phyloP scores from a whole-genome alignment of 2,797 vertebrate genomes.

The Chromobotia macracanthus region DNA sequence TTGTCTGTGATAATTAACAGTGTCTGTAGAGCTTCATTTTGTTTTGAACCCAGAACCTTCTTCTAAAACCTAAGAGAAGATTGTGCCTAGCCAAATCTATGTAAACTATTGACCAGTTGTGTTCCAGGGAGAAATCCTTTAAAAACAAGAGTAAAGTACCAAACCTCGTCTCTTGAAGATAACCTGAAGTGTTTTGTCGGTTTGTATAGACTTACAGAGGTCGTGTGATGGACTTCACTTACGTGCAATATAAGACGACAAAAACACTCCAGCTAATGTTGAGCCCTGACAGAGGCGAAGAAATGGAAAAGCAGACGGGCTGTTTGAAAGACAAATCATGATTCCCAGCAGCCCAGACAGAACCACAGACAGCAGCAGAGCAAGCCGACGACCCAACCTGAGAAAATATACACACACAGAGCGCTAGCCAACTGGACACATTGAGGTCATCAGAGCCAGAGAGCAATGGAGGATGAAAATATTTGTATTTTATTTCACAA shows the following conservation, averaged over 20 bases:
- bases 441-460: no score
- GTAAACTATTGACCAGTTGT: not conserved
- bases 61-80: not conserved
- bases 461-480: no score
- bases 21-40: not conserved
- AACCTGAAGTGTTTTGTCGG: not conserved
- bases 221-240: constrained; percentile 57
- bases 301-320: constrained; percentile 74
- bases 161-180: not conserved
- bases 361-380: constrained; percentile 78
- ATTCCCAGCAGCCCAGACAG: constrained; percentile 79
- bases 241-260: constrained; percentile 85
- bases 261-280: constrained; percentile 79
- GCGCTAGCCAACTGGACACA: no score
- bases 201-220: not conserved
- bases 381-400: constrained; percentile 82
- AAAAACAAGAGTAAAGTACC: not conserved
- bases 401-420: constrained; percentile 10
- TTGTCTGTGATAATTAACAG: not conserved
- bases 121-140: not conserved
- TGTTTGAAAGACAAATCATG: constrained; percentile 75
- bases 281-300: constrained; percentile 79
- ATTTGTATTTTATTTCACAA: no score
- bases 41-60: not conserved
- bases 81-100: not conserved